Base-by-base conservation (phyloP, 2,888 invertebrate genomes). In the Pegoplata infirma region DNA sequence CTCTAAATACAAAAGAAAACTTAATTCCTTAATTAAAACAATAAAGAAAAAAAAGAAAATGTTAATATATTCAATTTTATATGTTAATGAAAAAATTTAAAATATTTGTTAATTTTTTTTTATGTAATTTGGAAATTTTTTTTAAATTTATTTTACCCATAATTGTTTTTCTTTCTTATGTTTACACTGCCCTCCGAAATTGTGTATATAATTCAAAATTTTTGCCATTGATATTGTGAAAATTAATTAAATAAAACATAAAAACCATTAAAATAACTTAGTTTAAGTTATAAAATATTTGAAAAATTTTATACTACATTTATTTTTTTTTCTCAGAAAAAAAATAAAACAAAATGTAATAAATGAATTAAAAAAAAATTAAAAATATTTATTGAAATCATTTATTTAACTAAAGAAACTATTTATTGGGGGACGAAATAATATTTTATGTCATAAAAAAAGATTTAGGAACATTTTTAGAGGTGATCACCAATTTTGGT, bases 261-360 rank as follows among this genome's bases (percentile, higher is more conserved):
- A n/a, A n/a, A n/a, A 59, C 32, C 12, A 53, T 36, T 53, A 19
- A 53, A 66, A 28, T 28, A 56, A 40, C 25, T 36, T 79, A 79
- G 59, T 46, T 23, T 79, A 74, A 71, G 78, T 66, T 66, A 46
- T 56, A 68, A 74, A 73, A 69, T 69, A 69, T 47, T 61, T 59
- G 14, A 69, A 61, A 4, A 66, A 56, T 74, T 74, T 79, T 74
- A 44, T 78, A 78, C 73, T 19, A 47, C 28, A n/a, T 74, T 74
- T 73, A 56, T 67, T 56, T 59, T 69, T 40, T 23, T 23, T 6
- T 23, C n/a, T n/a, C n/a, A n/a, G n/a, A 0, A 36, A 40, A 40
- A 40, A 40, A 40, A 40, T 40, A n/a, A 40, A 40, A 32, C 32
- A 1, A 40, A 40, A n/a, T 40, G n/a, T n/a, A 40, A 40, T 40